Evolutionary conservation across 2,888 invertebrate genomes (phyloP), one percentile per base, ranked within the genome.

Genomic region (Hoplodrina ambigua): DNA sequence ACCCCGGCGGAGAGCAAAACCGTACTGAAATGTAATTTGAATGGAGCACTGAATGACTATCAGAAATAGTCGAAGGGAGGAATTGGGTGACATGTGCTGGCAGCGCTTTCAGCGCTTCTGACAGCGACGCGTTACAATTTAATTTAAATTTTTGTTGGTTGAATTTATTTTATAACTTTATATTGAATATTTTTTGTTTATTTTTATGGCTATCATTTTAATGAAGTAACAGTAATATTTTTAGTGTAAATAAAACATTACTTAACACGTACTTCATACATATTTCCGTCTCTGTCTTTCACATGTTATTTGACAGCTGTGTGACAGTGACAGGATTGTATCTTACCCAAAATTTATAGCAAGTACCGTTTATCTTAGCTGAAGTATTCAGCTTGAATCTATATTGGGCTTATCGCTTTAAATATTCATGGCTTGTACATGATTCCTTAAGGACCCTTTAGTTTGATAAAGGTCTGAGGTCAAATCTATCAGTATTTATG

Each of bases 1-100:
- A 7, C n/a, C 30, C 6, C 15, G 20, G 10, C 64, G 75, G 55
- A 33, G 69, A 74, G 49, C 81, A 61, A 69, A 85, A 83, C 82
- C 82, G 85, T 77, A 91, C 91, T 89, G 86, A 84, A 83, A 80
- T 81, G 81, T 83, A 81, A 86, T 90, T 90, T 92, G 92, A 91
- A 92, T 91, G 91, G 85, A 91, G 86, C 85, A 83, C 85, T 91
- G 91, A 94, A 93, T 93, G 93, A 93, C 88, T 92, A 91, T 93
- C 93, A 92, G 90, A 93, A 93, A 94, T 93, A 93, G 93, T 89
- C 86, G 88, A 90, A 90, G 94, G 94, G 93, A 89, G 91, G 93
- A 88, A 89, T 88, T 73, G 79, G 57, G 67, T 46, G 56, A 46
- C 60, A 63, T 70, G 72, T 67, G 59, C 59, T 60, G 25, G 62